Evolutionary conservation across 2,113 vertebrate genomes (phyloP), one percentile per base, ranked within the genome.

Genomic region (Etheostoma spectabile): DNA sequence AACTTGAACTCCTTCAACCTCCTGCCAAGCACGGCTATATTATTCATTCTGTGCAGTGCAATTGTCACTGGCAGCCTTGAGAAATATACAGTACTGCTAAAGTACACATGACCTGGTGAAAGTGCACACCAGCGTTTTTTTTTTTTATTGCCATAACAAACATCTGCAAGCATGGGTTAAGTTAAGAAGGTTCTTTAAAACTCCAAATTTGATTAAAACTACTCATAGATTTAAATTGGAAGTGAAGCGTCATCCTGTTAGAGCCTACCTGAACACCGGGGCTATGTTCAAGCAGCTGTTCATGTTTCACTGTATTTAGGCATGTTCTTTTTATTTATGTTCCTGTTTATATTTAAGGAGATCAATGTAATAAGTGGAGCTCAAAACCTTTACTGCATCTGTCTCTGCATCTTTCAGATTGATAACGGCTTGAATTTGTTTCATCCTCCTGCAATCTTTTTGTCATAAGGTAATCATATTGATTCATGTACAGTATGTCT

Each of bases 371-470:
- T 38, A 21, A 52, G 1, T 30, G 15, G 15, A 63, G 72, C 46
- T 52, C 21, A 24, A 53, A 64, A 55, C 51, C 10, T 87, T 55
- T 45, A 24, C 48, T 51, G 61, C 38, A 69, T 76, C 24, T n/a
- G 1, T 57, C 49, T 67, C 64, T 2, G 65, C 42, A 15, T 30
- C 35, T 56, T 38, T 19, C 46, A 48, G 66, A 74, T 30, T 57
- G 64, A 85, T 65, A 48, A 63, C 68, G 72, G 66, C 65, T 60
- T 42, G 24, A 66, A 72, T 84, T 49, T 30, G 22, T 77, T 83
- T 81, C 63, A 56, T 74, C 35, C 27, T 74, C 22, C 13, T 80
- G 30, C 38, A 61, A 14, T 74, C 71, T 51, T 14, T 61, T 60
- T 27, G 60, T 78, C 64, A 68, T 62, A 53, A 63, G 59, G 46